phyloP scores from a whole-genome alignment of 2,113 vertebrate genomes.

The Cygnus atratus region DNA sequence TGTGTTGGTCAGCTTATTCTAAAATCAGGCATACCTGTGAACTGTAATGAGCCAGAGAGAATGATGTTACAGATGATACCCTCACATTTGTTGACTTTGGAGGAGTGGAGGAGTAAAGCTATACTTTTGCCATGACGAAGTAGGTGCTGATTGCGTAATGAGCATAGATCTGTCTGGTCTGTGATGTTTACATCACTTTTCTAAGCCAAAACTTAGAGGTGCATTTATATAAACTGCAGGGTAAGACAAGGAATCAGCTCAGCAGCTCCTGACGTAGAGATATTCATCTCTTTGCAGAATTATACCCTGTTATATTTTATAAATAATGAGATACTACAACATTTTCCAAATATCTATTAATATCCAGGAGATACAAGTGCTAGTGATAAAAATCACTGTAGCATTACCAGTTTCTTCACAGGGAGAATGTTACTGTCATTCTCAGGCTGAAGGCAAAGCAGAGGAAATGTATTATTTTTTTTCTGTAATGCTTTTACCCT shows the following conservation, averaged over 20 bases:
- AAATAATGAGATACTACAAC: slow-evolving; percentile 37
- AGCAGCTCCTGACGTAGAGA: not conserved
- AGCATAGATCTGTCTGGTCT: not conserved
- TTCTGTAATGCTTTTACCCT: slow-evolving; percentile 51
- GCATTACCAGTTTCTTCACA: slow-evolving; percentile 13
- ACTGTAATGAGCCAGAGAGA: not conserved
- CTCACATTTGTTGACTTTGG: not conserved
- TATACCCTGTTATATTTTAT: not conserved
- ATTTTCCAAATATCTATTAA: slow-evolving; percentile 59
- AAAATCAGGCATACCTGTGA: not conserved
- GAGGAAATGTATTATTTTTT: slow-evolving; percentile 15
- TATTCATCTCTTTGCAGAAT: not conserved
- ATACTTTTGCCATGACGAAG: not conserved
- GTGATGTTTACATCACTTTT: not conserved
- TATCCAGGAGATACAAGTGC: slow-evolving; percentile 40
- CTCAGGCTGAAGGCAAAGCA: slow-evolving; percentile 9
- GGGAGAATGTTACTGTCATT: slow-evolving; percentile 46
- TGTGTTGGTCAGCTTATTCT: not conserved
- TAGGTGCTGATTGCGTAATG: not conserved
- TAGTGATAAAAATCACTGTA: slow-evolving; percentile 64
- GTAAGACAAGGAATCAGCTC: not conserved
- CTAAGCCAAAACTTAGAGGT: not conserved
- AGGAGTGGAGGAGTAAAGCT: not conserved
- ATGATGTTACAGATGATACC: not conserved
- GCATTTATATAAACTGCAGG: not conserved